Base-by-base conservation (phyloP, 2,797 vertebrate species). In the Serranus cabrilla region DNA sequence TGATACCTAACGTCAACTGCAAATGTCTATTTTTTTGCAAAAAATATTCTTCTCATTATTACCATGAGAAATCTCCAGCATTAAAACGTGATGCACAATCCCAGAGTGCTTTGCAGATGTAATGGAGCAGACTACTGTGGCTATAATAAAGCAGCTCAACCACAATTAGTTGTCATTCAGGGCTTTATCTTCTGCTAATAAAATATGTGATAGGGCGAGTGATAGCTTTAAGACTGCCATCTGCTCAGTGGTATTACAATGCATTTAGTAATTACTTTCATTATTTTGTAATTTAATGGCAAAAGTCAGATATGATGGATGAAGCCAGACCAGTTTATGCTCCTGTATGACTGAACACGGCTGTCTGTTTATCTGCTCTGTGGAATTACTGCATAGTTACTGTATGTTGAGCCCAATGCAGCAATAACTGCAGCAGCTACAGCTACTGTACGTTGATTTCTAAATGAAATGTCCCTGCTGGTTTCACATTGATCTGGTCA, bases 311-410 rank as follows among this genome's bases (percentile, higher is more conserved):
- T 51, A 21, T 57, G 27, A 75, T 46, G 39, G 62, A 52, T 52
- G 34, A 20, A 59, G 16, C 25, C 70, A n/a, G 47, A 51, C 31
- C 2, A 1, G 63, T 56, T 47, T 20, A 34, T 10, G 23, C 23
- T 51, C 57, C 57, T 16, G 55, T 59, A 17, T 21, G 52, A 37
- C 67, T 42, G n/a, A 70, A 27, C 11, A 42, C 71, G 72, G 55
- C 68, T 66, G 52, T 62, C 21, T 13, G 50, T 76, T 73, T 70
- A 75, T 89, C 78, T 78, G 63, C 78, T 68, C 64, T 14, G 62
- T 66, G 55, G 80, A 69, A 81, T 81, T 80, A 65, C 59, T 64
- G 46, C 10, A 40, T 16, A 16, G 13, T 21, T 11, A 40, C 42
- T 70, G 20, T 27, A 43, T 62, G 50, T 27, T 64, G 65, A 8